phyloP scores from a whole-genome alignment of 2,113 vertebrate species.

The Ictalurus punctatus region DNA sequence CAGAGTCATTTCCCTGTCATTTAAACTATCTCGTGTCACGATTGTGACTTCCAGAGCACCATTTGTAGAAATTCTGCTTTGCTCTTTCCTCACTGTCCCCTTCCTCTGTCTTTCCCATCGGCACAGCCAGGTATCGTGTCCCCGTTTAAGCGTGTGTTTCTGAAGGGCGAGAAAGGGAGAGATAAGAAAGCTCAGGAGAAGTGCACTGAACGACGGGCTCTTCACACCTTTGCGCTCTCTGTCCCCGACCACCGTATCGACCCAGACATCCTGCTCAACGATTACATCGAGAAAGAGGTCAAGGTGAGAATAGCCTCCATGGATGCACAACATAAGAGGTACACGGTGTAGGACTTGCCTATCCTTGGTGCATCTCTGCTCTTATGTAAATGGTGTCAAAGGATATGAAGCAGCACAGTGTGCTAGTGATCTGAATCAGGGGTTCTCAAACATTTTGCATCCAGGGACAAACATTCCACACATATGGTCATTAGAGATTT shows the following conservation, averaged over 20 bases:
- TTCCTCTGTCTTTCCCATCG: slow-evolving; percentile 44
- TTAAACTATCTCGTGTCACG: neutral
- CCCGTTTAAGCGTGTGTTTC: slow-evolving; percentile 95
- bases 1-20: neutral
- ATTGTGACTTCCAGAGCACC: neutral
- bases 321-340: neutral
- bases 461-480: neutral
- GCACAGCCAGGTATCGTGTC: slow-evolving; percentile 91
- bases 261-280: slow-evolving; percentile 90
- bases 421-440: neutral
- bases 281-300: slow-evolving; percentile 97
- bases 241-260: slow-evolving; percentile 88
- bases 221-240: slow-evolving; percentile 87
- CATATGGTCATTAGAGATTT: neutral
- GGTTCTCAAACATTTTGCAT: neutral
- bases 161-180: slow-evolving; percentile 90
- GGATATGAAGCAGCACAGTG: neutral
- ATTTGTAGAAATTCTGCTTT: neutral
- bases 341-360: neutral
- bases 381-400: neutral
- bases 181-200: slow-evolving; percentile 96
- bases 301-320: slow-evolving; percentile 76
- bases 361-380: neutral
- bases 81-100: neutral
- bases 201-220: slow-evolving; percentile 84